A percentile compares a stretch with the other conserved stretches of the same genome.
These are phyloP conservation scores for Drosophila melanica DNA, from an alignment of 1,140 invertebrate genomes.

Conservation along the genomic window DNA sequence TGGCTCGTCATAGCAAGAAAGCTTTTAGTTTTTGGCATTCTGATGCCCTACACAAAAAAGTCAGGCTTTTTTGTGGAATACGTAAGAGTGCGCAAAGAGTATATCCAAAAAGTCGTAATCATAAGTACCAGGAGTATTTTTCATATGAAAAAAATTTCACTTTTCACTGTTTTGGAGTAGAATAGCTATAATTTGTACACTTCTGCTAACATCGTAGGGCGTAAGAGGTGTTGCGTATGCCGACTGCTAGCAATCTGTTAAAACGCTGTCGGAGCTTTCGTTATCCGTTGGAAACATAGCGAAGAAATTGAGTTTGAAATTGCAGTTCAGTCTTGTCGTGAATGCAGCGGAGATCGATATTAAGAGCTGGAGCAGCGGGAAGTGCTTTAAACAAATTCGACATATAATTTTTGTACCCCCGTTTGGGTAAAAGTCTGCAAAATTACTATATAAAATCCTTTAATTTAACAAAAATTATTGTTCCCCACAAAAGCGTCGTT, in stretches of 20 bases:
- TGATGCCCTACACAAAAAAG: conserved; percentile 58
- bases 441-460: conserved; percentile 17
- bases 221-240: conserved; percentile 35
- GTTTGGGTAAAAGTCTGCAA: conserved; percentile 45
- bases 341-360: conserved; percentile 83
- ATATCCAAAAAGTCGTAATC: no score
- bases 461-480: conserved; percentile 2
- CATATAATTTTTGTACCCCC: conserved; percentile 64
- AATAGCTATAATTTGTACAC: neutral
- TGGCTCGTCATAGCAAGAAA: conserved; percentile 64
- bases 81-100: conserved; percentile 7
- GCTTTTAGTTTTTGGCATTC: conserved; percentile 82
- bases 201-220: conserved; percentile 21
- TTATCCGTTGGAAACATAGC: conserved; percentile 78
- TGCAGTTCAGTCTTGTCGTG: conserved; percentile 84
- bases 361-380: conserved; percentile 66
- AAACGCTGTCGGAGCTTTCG: conserved; percentile 70
- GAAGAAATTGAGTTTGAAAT: conserved; percentile 81
- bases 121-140: neutral
- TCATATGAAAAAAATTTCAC: neutral
- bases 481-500: conserved; percentile 6
- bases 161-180: no score
- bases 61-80: conserved; percentile 42
- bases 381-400: conserved; percentile 60
- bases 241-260: conserved; percentile 37